These are phyloP conservation scores for Steinernema feltiae DNA, from an alignment of 1,140 invertebrate genomes.

Conservation along the genomic window DNA sequence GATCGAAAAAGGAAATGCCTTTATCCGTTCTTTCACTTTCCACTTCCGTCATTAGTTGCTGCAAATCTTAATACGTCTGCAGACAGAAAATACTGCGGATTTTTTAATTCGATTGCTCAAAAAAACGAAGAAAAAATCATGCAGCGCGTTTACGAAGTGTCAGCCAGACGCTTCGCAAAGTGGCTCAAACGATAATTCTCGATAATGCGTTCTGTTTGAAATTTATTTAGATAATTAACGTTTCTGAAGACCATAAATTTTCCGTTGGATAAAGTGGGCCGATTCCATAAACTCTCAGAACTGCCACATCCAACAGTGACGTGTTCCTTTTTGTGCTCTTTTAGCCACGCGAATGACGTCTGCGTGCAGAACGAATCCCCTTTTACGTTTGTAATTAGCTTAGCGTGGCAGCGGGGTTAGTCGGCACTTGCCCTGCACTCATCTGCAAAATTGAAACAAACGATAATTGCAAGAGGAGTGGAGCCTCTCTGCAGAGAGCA, in stretches of 20 bases:
- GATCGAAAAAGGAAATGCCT: too few relatives aligned
- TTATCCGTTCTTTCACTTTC: not conserved
- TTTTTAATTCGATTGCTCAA: not conserved
- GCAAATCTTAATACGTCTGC: not conserved
- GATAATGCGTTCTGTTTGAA: too few relatives aligned
- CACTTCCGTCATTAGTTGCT: not conserved
- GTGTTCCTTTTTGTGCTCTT: not conserved
- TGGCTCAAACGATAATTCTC: too few relatives aligned
- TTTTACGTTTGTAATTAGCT: not conserved
- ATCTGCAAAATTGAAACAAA: slow-evolving; percentile 10
- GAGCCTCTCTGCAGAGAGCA: not conserved
- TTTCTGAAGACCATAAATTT: too few relatives aligned
- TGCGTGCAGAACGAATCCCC: not conserved
- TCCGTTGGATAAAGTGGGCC: not conserved
- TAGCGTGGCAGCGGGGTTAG: not conserved
- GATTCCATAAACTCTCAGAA: not conserved
- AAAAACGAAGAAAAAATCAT: too few relatives aligned
- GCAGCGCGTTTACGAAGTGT: too few relatives aligned
- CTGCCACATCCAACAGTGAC: not conserved
- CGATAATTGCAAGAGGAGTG: not conserved
- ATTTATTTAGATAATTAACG: too few relatives aligned
- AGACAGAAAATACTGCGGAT: not conserved
- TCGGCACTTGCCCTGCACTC: not conserved
- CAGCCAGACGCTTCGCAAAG: too few relatives aligned
- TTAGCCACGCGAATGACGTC: not conserved